A percentile compares a stretch with the other conserved stretches of the same genome.
phyloP scores from a whole-genome alignment of 2,888 invertebrate species.

The Cyaniris semiargus region DNA sequence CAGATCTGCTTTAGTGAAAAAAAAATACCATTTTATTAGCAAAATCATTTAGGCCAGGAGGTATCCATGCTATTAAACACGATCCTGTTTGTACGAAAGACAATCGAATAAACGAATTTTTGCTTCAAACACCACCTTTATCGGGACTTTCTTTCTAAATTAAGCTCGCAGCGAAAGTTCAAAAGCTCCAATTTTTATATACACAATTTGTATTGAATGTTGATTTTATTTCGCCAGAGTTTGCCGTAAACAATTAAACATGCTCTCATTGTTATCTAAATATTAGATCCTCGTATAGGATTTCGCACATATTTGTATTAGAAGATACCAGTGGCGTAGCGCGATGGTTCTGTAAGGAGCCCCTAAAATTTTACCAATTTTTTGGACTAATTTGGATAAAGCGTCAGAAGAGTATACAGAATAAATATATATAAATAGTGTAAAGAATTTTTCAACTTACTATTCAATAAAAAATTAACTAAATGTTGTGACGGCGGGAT shows the following conservation, averaged over 20 bases:
- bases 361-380: background rate
- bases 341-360: background rate
- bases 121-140: background rate
- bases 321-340: background rate
- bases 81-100: background rate
- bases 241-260: background rate
- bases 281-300: background rate
- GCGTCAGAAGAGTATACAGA: too few species aligned
- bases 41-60: too few species aligned
- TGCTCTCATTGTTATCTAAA: background rate
- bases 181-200: slow-evolving; percentile 22
- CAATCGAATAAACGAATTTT: background rate
- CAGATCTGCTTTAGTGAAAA: too few species aligned
- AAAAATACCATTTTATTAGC: too few species aligned
- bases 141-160: background rate
- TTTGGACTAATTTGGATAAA: too few species aligned
- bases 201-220: slow-evolving; percentile 9
- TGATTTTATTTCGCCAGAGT: background rate
- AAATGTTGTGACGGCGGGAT: too few species aligned
- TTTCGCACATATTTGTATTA: background rate
- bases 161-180: background rate
- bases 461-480: too few species aligned
- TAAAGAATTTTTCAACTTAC: too few species aligned
- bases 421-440: too few species aligned
- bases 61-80: too few species aligned